Evolutionary conservation across 2,113 vertebrate genomes (phyloP).

Genomic region (Phasianus colchicus): DNA sequence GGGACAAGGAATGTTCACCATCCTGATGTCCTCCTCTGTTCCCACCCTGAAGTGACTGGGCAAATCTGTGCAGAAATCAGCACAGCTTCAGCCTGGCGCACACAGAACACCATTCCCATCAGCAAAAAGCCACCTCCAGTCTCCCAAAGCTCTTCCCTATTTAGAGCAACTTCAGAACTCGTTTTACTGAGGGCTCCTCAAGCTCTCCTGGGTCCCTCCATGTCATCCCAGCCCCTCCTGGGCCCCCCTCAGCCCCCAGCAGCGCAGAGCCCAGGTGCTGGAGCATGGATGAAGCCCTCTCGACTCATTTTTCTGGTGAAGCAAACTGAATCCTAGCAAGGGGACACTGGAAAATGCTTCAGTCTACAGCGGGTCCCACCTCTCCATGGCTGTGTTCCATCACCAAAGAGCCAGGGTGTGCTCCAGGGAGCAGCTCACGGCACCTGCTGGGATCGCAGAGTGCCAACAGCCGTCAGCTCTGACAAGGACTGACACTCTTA

Average conservation of each 20-base stretch:
- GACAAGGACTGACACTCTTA: conserved; percentile 24
- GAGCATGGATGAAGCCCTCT: too few relatives aligned
- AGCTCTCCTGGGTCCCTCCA: neutral
- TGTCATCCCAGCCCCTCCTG: neutral
- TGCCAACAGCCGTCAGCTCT: conserved; percentile 39
- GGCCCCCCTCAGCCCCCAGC: neutral
- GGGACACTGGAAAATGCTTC: neutral
- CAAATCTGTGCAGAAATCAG: neutral
- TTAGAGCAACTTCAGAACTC: neutral
- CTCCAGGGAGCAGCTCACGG: neutral
- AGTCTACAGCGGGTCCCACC: neutral
- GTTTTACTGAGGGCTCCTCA: too few relatives aligned
- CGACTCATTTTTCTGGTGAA: neutral
- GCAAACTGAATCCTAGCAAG: neutral
- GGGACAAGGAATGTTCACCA: accelerated
- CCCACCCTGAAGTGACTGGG: neutral
- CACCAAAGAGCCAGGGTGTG: neutral
- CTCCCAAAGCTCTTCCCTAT: neutral
- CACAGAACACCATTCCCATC: neutral
- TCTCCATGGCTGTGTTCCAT: neutral
- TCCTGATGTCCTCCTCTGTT: neutral
- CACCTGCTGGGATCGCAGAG: neutral
- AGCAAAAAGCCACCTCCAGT: neutral
- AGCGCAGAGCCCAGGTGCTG: neutral
- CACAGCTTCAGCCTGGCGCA: neutral